Base-by-base conservation (phyloP, 2,113 vertebrate species). In the Ictalurus furcatus region DNA sequence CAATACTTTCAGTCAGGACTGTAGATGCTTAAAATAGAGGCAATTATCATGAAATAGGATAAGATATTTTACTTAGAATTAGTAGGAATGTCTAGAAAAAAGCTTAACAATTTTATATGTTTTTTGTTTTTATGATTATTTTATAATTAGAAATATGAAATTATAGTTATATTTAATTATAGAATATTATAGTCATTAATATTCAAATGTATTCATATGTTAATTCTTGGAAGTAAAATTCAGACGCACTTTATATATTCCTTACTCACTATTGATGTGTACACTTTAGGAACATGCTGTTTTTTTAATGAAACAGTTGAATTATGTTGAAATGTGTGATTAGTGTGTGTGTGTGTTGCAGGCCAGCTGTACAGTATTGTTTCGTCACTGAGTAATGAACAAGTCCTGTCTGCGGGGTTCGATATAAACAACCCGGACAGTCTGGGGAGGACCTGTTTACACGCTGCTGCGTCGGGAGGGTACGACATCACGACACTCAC, bases 401-500 rank as follows among this genome's bases (percentile, higher is more conserved):
- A 97, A 13, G 95, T 95, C 82, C 94, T 96, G 86, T 96, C 96
- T 0, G 94, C 96, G 58, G 98, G 97, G 91, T 97, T 97, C 88
- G 97, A 99, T 92, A 96, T 99, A 91, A 98, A 99, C 94, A 96
- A 95, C 0, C 94, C 95, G 48, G 98, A 99, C 92, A 97, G 96
- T 94, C 94, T 96, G 54, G 97, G 98, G 90, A 97, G 98, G 92
- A 99, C 97, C 85, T 98, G 97, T 94, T 96, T 99, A 92, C 98
- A 99, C 90, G 97, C 97, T 94, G 98, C 98, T 95, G 98, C 98
- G 93, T 98, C 97, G 65, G 97, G 97, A 95, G 98, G 98, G 98
- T 99, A 89, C 84, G 95, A 37, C 44, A 65, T 23, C n/a, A 59
- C 80, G 17, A 30, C 40, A 48, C 4, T 2, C 12, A 44, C 3